Base-by-base conservation (phyloP, 2,888 invertebrate species). In the Escarpia spicata region DNA sequence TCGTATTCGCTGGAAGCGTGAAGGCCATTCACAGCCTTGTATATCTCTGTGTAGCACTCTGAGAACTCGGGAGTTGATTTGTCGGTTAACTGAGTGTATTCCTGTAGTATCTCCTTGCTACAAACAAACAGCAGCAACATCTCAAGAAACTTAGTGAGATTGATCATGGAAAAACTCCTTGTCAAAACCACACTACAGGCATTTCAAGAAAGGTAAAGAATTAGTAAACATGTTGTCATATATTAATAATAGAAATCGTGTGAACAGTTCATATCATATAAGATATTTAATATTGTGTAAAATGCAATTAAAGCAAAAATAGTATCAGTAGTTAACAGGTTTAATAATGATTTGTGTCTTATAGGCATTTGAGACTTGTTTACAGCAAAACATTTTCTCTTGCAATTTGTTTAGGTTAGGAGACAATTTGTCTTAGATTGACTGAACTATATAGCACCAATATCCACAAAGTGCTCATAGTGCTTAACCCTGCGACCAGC, bases 1-100 rank as follows among this genome's bases (percentile, higher is more conserved):
- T 97, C 98, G 96, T 99, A 99, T 96, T 99, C 99, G 94, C 98
- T 98, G 93, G 97, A 97, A 31, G 98, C 98, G 97, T 98, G 98
- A 94, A 99, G 97, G 94, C 97, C 97, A 95, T 98, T 98, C 94
- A 98, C 97, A 95, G 97, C 97, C 93, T 97, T 97, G 96, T 98
- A 98, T 95, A 98, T 98, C 95, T 98, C 97, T 95, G 97, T 97
- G 96, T 98, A 98, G 94, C 98, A 97, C 95, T 98, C 98, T 94
- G 97, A 97, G 96, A 98, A 98, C 96, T 98, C 98, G 94, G 98
- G 98, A 26, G 98, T 97, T 92, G 98, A 98, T 95, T 98, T 97
- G 97, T 98, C 98, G 58, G 98, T 98, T 95, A 98, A 97, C 95
- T 98, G 98, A 90, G 98, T 97, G 93, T 98, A 98, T 96, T 99